Conservation (phyloP, 1,140 invertebrate species). For the Drosophila elegans region DNA sequence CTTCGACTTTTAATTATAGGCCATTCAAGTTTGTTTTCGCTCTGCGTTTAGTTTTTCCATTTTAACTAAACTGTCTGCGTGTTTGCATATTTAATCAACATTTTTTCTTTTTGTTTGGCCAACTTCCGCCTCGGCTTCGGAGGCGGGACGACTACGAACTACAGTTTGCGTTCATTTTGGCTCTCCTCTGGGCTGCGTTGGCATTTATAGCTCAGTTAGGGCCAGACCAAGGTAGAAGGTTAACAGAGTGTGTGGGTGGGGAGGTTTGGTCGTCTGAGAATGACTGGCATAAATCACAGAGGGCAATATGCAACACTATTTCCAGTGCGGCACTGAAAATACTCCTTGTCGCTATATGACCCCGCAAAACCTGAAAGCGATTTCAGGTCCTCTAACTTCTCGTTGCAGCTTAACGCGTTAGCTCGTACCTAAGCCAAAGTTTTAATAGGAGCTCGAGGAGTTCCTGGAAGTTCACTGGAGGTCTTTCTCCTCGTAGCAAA, state of each 20-base stretch:
- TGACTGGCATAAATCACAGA: slow-evolving; percentile 31
- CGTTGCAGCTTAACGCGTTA: slow-evolving; percentile 36
- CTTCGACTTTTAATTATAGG: slow-evolving; percentile 3
- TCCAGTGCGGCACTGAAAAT: slow-evolving; percentile 9
- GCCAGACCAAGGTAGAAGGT: neutral
- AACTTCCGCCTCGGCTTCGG: slow-evolving; percentile 5
- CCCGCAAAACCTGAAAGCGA: slow-evolving; percentile 28
- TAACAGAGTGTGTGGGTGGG: neutral
- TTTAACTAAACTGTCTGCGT: slow-evolving; percentile 24
- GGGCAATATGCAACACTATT: slow-evolving; percentile 21
- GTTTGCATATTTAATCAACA: slow-evolving; percentile 34
- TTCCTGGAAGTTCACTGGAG: slow-evolving; percentile 19
- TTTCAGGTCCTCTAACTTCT: slow-evolving; percentile 17
- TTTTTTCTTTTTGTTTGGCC: slow-evolving; percentile 19
- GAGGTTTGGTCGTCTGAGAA: slow-evolving; percentile 2
- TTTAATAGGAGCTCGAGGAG: slow-evolving; percentile 32
- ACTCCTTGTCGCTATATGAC: slow-evolving; percentile 25
- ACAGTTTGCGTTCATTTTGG: slow-evolving; percentile 5
- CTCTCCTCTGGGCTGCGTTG: slow-evolving; percentile 4
- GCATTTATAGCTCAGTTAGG: slow-evolving; percentile 5
- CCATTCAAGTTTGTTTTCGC: slow-evolving; percentile 8
- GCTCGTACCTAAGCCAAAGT: slow-evolving; percentile 26
- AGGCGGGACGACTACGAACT: slow-evolving; percentile 4
- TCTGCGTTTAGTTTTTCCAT: slow-evolving; percentile 11
- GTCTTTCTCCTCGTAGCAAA: slow-evolving; percentile 1